A percentile compares a stretch with the other conserved stretches of the same genome.
Conservation (phyloP, 2,888 invertebrate genomes). For the Lamellibrachia satsuma region DNA sequence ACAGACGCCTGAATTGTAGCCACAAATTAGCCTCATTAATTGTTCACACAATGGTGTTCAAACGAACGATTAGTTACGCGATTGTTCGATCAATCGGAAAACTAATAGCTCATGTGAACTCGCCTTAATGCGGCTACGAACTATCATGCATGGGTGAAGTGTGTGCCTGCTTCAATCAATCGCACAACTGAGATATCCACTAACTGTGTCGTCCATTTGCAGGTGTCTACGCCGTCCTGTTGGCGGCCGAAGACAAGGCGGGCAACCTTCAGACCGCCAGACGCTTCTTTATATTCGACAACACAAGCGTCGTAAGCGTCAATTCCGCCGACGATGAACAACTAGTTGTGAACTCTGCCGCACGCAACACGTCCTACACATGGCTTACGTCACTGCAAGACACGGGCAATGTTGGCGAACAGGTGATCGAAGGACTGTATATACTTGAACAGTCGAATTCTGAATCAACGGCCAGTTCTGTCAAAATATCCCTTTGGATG, state of each 20-base stretch:
- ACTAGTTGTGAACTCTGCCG: slow-evolving; percentile 23
- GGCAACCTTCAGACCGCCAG: neutral
- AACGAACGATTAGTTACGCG: too few species aligned
- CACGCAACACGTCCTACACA: slow-evolving; percentile 22
- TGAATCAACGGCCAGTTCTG: neutral
- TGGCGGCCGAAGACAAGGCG: neutral
- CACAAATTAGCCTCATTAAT: too few species aligned
- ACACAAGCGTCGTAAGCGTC: neutral
- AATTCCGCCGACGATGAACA: neutral
- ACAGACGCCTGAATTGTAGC: too few species aligned
- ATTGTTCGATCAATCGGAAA: too few species aligned
- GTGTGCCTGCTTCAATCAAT: neutral
- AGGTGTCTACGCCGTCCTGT: neutral
- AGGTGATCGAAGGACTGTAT: neutral
- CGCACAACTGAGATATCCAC: neutral
- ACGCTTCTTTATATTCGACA: slow-evolving; percentile 8
- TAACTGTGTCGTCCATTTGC: neutral
- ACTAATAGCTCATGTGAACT: too few species aligned
- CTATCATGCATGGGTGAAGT: neutral
- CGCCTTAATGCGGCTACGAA: too few species aligned
- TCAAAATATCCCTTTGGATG: neutral
- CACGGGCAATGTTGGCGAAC: neutral
- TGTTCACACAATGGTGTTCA: too few species aligned
- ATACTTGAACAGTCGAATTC: neutral
- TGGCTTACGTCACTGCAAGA: slow-evolving; percentile 21